Conservation (phyloP, 2,797 vertebrate species). For the Allobates femoralis region DNA sequence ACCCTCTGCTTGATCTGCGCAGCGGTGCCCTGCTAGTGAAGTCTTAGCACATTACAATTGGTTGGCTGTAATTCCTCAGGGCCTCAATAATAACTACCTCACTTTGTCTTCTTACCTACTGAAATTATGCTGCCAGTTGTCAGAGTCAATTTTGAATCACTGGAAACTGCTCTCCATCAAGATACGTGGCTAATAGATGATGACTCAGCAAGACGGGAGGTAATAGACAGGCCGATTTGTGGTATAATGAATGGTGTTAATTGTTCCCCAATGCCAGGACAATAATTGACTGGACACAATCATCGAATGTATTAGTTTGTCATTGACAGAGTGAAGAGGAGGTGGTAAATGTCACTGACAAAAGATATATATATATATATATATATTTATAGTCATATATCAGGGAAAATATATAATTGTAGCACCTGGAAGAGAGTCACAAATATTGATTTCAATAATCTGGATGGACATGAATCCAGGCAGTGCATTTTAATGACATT, state of each 20-base stretch:
- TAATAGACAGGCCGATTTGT: constrained; percentile 99
- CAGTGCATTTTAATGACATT: not conserved
- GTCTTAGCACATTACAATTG: constrained; percentile 92
- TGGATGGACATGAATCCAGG: not conserved
- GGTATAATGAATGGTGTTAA: constrained; percentile 92
- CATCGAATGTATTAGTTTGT: constrained; percentile 80
- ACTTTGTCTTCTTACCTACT: constrained; percentile 87
- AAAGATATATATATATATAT: not conserved
- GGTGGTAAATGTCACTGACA: not conserved
- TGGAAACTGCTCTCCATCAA: constrained; percentile 87
- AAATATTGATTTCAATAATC: constrained; percentile 5
- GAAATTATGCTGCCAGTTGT: constrained; percentile 93
- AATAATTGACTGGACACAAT: constrained; percentile 84
- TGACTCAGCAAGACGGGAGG: constrained; percentile 92
- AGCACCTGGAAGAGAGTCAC: not conserved
- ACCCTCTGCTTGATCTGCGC: constrained; percentile 89
- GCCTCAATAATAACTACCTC: constrained; percentile 93
- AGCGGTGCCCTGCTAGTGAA: constrained; percentile 85
- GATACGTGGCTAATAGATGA: constrained; percentile 90
- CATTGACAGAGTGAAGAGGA: constrained; percentile 73
- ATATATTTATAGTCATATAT: not conserved
- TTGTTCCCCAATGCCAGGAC: constrained; percentile 90
- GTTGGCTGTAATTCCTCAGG: constrained; percentile 89
- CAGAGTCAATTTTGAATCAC: constrained; percentile 88
- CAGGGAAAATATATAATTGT: not conserved